These are phyloP conservation scores for Sebastes aleutianus DNA, from an alignment of 2,797 vertebrate species.

Conservation along the genomic window DNA sequence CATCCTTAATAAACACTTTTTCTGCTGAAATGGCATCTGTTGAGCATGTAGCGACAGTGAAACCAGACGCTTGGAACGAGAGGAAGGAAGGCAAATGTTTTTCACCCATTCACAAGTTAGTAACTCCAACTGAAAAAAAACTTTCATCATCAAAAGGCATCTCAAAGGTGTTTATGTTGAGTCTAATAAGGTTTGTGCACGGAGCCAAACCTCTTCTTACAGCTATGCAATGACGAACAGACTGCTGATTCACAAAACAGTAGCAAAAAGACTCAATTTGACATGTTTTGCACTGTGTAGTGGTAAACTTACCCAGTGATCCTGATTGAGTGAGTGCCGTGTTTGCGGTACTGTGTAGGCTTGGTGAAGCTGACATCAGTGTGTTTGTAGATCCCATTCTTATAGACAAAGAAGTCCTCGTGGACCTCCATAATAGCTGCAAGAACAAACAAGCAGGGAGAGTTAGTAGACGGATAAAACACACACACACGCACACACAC, in stretches of 20 bases:
- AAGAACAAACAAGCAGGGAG: slow-evolving; percentile 44
- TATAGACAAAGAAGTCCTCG: slow-evolving; percentile 96
- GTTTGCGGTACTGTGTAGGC: slow-evolving; percentile 84
- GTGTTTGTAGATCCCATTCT: slow-evolving; percentile 92
- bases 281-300: neutral
- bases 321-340: slow-evolving; percentile 94
- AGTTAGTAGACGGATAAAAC: slow-evolving; percentile 20
- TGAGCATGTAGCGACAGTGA: slow-evolving; percentile 12
- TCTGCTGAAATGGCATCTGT: neutral
- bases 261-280: neutral
- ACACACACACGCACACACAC: neutral
- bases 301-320: slow-evolving; percentile 89
- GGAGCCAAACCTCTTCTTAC: neutral
- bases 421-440: slow-evolving; percentile 97
- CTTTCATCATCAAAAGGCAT: neutral
- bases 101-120: neutral
- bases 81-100: neutral
- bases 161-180: slow-evolving; percentile 8
- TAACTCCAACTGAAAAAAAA: neutral
- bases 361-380: slow-evolving; percentile 86
- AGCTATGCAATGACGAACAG: neutral
- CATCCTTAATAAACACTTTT: slow-evolving; percentile 7
- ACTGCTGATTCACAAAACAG: neutral
- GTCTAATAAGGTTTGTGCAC: neutral
- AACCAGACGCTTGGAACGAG: neutral